A percentile compares a stretch with the other conserved stretches of the same genome.
These are phyloP conservation scores for Mercenaria mercenaria DNA, from an alignment of 1,140 invertebrate genomes.

Conservation along the genomic window DNA sequence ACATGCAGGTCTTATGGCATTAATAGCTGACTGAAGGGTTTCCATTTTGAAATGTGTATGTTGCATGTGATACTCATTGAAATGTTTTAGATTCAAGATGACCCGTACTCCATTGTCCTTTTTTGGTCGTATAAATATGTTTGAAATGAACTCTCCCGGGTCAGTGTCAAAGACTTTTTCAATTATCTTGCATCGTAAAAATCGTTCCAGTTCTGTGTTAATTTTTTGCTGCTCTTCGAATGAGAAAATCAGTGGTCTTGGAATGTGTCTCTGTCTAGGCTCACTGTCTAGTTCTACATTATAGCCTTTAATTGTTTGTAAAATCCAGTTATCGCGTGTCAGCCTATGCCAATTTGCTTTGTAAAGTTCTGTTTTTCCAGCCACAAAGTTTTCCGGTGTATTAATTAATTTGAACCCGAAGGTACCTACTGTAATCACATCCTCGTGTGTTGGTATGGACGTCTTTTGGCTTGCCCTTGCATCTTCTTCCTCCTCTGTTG, in stretches of 20 bases:
- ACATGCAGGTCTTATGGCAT: constrained; percentile 21
- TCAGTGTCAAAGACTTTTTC: not conserved
- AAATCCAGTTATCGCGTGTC: not conserved
- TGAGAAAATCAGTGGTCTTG: not conserved
- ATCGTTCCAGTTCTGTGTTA: not conserved
- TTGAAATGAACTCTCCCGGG: not conserved
- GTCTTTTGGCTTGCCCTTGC: not conserved
- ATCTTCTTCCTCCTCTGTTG: not conserved
- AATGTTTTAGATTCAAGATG: constrained; percentile 10
- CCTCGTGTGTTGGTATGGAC: not conserved
- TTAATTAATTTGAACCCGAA: not conserved
- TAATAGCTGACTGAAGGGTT: constrained; percentile 19
- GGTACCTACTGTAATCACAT: constrained; percentile 62
- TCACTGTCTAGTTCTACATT: not conserved
- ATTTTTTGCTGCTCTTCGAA: not conserved
- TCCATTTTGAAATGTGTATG: constrained; percentile 70
- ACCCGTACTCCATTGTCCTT: not conserved
- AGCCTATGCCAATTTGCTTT: not conserved
- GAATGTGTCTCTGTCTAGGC: not conserved
- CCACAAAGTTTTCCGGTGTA: constrained; percentile 41
- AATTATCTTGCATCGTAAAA: not conserved
- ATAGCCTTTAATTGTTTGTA: constrained; percentile 3
- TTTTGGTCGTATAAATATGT: constrained; percentile 13
- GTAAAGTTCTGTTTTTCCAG: constrained; percentile 14
- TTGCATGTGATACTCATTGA: not conserved